phyloP scores from a whole-genome alignment of 2,113 vertebrate genomes.

The Willisornis vidua region DNA sequence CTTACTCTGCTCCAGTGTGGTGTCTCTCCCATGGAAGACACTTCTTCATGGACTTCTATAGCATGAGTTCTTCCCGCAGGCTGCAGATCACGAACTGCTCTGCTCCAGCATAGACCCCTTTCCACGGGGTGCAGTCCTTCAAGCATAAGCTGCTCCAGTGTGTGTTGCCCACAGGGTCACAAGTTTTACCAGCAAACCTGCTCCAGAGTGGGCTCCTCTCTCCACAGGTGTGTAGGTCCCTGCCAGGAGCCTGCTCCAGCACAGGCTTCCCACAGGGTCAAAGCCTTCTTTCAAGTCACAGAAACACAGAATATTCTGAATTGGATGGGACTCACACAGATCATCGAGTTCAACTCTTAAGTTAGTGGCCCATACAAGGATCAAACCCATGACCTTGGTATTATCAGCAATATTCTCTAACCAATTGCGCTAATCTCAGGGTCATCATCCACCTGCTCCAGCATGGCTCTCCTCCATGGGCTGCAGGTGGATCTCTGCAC shows the following conservation, averaged over 20 bases:
- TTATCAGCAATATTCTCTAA: background rate
- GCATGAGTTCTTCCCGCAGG: rapidly evolving
- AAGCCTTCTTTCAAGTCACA: background rate
- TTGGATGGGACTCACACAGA: background rate
- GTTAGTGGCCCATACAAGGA: background rate
- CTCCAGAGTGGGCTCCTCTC: background rate
- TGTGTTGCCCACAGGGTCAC: background rate
- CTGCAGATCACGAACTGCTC: background rate
- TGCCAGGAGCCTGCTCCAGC: background rate
- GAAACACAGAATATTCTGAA: background rate
- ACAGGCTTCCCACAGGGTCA: background rate
- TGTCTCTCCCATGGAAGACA: background rate
- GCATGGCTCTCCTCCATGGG: rapidly evolving
- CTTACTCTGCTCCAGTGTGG: background rate
- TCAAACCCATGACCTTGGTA: background rate
- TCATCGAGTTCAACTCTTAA: background rate
- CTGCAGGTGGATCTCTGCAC: background rate
- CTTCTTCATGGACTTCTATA: background rate
- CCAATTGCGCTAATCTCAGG: background rate
- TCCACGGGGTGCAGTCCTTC: too few relatives aligned
- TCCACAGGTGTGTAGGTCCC: background rate
- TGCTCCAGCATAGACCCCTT: background rate
- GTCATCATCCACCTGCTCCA: background rate
- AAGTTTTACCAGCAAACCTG: background rate
- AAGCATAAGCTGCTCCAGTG: background rate